Evolutionary conservation across 2,797 vertebrate species (phyloP), one percentile per base, ranked within the genome.

Genomic region (Coregonus sp.): DNA sequence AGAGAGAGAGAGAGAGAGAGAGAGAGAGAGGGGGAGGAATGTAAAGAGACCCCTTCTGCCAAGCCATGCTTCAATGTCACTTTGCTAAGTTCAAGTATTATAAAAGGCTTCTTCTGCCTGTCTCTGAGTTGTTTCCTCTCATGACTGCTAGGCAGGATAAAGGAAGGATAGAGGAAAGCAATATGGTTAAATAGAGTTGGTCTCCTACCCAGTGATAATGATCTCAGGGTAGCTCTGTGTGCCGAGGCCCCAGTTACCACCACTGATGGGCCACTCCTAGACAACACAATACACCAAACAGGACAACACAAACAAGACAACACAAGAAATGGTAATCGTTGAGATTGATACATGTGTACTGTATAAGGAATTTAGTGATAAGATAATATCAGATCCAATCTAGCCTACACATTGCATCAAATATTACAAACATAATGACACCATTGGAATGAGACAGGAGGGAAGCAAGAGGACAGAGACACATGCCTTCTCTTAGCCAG

Each of bases 151-250:
- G 54, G 54, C 54, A 56, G 54, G 54, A 56, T 16, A 56, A 4
- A 4, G 59, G 74, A 72, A 68, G 75, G 82, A 86, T 87, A 83
- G 79, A 88, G 83, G 87, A 83, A 77, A 79, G 76, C 5, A 51
- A 80, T 63, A n/a, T 25, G 59, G 9, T 63, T 25, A 59, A 59
- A 25, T 63, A 9, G 59, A 63, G 59, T 63, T 5, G 14, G 12
- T 15, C 40, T 88, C 96, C 96, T 95, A 99, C 98, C 98, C 98
- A 75, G 98, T 99, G 92, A 99, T 97, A 93, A 99, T 98, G 94
- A 99, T 99, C 94, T 99, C 98, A 85, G 98, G 95, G 92, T 99
- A 99, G 93, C 97, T 99, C 77, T 98, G 98, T 88, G 97, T 96
- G 90, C 97, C 96, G 90, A 97, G 94, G 90, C 97, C 98, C 98